Percentiles rank a stretch among this genome's conserved stretches.
These are phyloP conservation scores for Phytoseiulus persimilis DNA, from an alignment of 2,888 invertebrate species.

Conservation along the genomic window DNA sequence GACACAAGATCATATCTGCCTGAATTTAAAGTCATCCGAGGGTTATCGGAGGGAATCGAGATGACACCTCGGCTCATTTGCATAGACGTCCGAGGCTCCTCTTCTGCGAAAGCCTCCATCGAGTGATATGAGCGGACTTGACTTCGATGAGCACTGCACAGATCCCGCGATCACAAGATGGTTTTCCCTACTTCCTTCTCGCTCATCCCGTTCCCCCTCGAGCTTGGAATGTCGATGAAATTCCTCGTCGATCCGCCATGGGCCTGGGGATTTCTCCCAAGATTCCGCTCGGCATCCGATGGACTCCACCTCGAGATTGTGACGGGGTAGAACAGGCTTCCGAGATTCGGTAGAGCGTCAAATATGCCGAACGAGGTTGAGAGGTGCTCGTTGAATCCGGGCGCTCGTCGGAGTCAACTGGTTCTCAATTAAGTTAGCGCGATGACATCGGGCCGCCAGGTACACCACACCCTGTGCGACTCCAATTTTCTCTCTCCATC, in stretches of 20 bases:
- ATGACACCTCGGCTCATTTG: neutral
- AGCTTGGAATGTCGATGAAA: neutral
- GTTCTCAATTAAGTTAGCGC: neutral
- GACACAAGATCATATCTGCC: neutral
- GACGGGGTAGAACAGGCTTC: too few species aligned
- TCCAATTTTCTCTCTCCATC: neutral
- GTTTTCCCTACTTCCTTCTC: too few species aligned
- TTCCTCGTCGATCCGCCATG: too few species aligned
- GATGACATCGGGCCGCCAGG: neutral
- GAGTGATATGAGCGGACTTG: too few species aligned
- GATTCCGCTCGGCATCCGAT: neutral
- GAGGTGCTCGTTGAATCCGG: neutral
- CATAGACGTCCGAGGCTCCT: neutral
- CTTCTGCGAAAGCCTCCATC: neutral
- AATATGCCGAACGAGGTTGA: neutral
- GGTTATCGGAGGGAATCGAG: neutral
- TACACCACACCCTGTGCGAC: neutral
- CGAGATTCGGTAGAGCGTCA: neutral
- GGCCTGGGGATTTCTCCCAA: neutral
- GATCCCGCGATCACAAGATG: too few species aligned
- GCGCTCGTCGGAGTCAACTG: neutral
- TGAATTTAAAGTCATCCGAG: neutral
- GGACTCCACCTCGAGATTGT: too few species aligned
- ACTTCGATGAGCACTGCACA: too few species aligned
- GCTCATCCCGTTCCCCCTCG: neutral